These are phyloP conservation scores for Caenorhabditis macrosperma DNA, from an alignment of 2,888 invertebrate species.

Conservation along the genomic window DNA sequence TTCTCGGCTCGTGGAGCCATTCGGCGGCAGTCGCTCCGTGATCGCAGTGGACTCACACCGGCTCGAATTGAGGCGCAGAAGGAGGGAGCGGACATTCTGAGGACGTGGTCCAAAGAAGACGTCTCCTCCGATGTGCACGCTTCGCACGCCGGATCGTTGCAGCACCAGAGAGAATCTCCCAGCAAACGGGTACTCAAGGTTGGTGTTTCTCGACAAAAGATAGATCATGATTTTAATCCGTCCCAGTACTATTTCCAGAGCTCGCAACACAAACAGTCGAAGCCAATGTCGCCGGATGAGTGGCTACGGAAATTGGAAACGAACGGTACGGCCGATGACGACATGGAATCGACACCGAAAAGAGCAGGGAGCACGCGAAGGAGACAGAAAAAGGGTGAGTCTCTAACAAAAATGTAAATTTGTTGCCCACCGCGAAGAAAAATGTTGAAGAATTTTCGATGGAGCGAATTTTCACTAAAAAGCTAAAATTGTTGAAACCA, in stretches of 20 bases:
- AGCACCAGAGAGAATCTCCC: conserved; percentile 59
- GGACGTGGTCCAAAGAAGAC: conserved; percentile 71
- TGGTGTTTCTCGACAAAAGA: background rate
- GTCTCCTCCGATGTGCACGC: conserved; percentile 60
- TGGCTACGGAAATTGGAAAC: conserved; percentile 78
- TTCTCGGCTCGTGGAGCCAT: conserved; percentile 80
- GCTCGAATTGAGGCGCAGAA: conserved; percentile 79
- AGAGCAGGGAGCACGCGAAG: conserved; percentile 62
- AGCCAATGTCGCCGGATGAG: conserved; percentile 78
- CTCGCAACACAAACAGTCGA: conserved; percentile 67
- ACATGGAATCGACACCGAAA: conserved; percentile 57
- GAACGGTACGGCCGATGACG: conserved; percentile 71
- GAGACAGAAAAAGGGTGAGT: conserved; percentile 62
- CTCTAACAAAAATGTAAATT: no score
- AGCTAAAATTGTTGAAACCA: no score
- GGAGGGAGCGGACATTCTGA: conserved; percentile 75
- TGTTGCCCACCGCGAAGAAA: no score
- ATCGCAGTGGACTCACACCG: conserved; percentile 77
- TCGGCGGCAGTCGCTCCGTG: conserved; percentile 79
- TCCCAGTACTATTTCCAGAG: conserved; percentile 46
- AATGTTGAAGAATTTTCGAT: no score
- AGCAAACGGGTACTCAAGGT: conserved; percentile 67
- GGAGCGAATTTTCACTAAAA: no score
- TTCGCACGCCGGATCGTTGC: conserved; percentile 13
- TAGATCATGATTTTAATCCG: background rate